A percentile compares a stretch with the other conserved stretches of the same genome.
Conservation (phyloP, 2,888 invertebrate species). For the Himalopsyche tibetana region DNA sequence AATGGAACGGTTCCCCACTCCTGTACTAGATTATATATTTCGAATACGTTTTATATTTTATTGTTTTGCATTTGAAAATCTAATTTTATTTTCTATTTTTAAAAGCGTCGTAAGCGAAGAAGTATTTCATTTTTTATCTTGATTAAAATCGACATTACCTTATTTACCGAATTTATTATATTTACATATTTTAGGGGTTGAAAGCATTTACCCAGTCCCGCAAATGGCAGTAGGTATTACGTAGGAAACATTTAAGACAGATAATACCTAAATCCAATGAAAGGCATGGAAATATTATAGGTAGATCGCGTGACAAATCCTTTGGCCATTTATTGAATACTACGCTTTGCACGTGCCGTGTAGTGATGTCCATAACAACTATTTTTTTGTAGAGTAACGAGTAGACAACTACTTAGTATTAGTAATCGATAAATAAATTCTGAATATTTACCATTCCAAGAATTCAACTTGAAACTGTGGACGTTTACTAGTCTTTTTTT, state of each 20-base stretch:
- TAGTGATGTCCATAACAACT: no score
- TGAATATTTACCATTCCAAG: no score
- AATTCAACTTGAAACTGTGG: no score
- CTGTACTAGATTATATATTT: no score
- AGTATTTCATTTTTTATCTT: background rate
- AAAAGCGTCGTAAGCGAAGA: background rate
- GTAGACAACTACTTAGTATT: no score
- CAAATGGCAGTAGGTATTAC: background rate
- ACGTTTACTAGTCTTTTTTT: no score
- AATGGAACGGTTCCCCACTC: no score
- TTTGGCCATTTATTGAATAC: conserved; percentile 34
- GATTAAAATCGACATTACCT: background rate
- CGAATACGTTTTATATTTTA: no score
- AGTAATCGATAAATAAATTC: no score
- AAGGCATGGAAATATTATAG: background rate
- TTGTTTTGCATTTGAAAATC: no score
- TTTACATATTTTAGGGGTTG: background rate
- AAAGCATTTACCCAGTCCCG: background rate
- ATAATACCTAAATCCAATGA: background rate
- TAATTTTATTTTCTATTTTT: background rate
- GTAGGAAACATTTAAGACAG: background rate
- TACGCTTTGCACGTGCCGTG: conserved; percentile 9
- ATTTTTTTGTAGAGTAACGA: no score
- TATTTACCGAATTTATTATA: background rate
- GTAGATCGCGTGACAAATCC: conserved; percentile 35